Evolutionary conservation across 2,797 vertebrate species (phyloP).

Genomic region (Molossus molossus): DNA sequence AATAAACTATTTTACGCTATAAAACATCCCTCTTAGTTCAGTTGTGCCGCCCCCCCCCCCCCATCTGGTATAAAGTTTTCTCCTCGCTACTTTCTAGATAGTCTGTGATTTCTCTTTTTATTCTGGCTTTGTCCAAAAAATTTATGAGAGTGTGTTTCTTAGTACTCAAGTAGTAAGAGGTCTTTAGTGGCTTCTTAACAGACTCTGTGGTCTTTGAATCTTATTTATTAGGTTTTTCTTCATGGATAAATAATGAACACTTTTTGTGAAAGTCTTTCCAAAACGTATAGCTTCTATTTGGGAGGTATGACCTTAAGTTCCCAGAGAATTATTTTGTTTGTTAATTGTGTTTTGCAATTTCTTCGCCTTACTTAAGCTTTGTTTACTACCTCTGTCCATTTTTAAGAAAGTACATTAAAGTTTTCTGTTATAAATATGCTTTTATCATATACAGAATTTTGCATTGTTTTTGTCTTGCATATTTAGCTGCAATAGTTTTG

Average conservation of each 20-base stretch:
- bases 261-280: background rate
- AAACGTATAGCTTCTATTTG: background rate
- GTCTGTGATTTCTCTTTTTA: background rate
- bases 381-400: background rate
- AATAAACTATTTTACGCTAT: background rate
- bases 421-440: background rate
- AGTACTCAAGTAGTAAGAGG: background rate
- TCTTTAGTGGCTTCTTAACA: background rate
- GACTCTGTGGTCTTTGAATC: background rate
- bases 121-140: conserved; percentile 2
- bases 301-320: background rate
- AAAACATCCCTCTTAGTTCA: background rate
- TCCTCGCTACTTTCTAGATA: background rate
- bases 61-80: background rate
- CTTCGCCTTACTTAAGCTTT: background rate
- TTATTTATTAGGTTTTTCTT: background rate
- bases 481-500: background rate
- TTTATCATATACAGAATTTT: background rate
- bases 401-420: background rate
- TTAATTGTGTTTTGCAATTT: background rate
- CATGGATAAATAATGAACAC: background rate
- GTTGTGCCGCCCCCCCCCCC: background rate
- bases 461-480: background rate
- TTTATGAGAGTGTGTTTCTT: background rate
- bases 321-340: background rate